Base-by-base conservation (phyloP, 2,113 vertebrate species). In the Holacanthus passer region DNA sequence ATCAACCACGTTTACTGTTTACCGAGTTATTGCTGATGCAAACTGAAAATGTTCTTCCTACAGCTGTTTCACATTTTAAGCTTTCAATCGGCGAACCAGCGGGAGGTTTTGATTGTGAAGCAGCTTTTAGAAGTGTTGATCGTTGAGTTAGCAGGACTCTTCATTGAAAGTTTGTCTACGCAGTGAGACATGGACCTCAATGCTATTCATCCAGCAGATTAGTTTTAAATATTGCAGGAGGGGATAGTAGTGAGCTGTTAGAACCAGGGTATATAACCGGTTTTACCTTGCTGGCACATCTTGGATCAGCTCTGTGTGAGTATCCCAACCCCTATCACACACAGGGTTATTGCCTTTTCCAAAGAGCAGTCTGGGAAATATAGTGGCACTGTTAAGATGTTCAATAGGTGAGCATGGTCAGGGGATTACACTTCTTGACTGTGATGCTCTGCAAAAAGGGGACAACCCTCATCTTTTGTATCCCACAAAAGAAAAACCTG, bases 401-500 rank as follows among this genome's bases (percentile, higher is more conserved):
- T 75, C 32, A 64, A 16, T 16, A 29, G 32, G 6, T 12, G 41
- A 31, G 32, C 24, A 16, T 11, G 24, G n/a, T 9, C 16, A 53
- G 17, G 24, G 32, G 48, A 65, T 31, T n/a, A n/a, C 7, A 22
- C 13, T 58, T 77, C 63, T 47, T 27, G 8, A 35, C 13, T 35
- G 20, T 32, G 17, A n/a, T 43, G 6, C 9, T 39, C 17, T 76
- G 11, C 29, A 11, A 50, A 39, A 11, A 22, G 39, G n/a, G 24
- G 7, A 60, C 7, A 50, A 45, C 31, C 8, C 58, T 56, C 13
- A 17, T 1, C 29, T 16, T 63, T 39, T 31, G 35, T 24, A 55
- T 41, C 29, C 31, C 27, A 52, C 14, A 56, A 74, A 65, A 55
- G 55, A 67, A 71, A 53, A 71, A 63, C 6, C 37, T 39, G 29